These are phyloP conservation scores for Kryptopterus vitreolus DNA, from an alignment of 2,797 vertebrate species.

Conservation along the genomic window DNA sequence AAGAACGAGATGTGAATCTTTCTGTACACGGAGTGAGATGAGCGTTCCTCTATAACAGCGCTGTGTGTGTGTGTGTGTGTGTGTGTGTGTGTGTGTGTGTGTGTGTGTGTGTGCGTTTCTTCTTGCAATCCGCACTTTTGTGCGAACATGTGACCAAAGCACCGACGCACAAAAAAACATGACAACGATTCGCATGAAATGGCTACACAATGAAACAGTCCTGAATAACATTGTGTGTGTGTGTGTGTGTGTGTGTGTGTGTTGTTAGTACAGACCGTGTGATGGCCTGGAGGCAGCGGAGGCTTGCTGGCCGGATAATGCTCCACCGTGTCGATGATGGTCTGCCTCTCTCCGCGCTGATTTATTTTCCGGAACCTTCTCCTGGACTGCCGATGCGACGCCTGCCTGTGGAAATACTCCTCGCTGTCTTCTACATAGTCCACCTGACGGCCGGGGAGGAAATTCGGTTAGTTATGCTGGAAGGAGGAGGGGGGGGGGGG, in stretches of 20 bases:
- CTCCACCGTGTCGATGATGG: slow-evolving; percentile 87
- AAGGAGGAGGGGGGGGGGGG: not conserved
- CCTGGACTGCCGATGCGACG: slow-evolving; percentile 84
- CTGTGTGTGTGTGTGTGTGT: too few species aligned
- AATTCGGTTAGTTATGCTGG: not conserved
- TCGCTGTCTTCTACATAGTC: slow-evolving; percentile 91
- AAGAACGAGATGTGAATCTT: too few species aligned
- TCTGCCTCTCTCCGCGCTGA: slow-evolving; percentile 86
- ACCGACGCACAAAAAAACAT: too few species aligned
- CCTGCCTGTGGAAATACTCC: slow-evolving; percentile 87
- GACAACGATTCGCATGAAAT: not conserved
- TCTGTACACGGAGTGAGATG: too few species aligned
- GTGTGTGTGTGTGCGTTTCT: too few species aligned
- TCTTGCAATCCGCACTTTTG: too few species aligned
- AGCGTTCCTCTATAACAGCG: too few species aligned
- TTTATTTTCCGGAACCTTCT: slow-evolving; percentile 87
- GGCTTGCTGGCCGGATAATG: slow-evolving; percentile 80
- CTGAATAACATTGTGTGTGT: too few species aligned
- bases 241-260: too few species aligned
- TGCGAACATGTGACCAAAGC: too few species aligned
- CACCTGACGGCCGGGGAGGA: slow-evolving; percentile 66
- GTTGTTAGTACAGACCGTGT: slow-evolving; percentile 71
- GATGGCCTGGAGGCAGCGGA: slow-evolving; percentile 81
- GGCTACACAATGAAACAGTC: not conserved
- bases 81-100: too few species aligned